A percentile compares a stretch with the other conserved stretches of the same genome.
Conservation (phyloP, 2,888 invertebrate species). For the Drosophila differens region DNA sequence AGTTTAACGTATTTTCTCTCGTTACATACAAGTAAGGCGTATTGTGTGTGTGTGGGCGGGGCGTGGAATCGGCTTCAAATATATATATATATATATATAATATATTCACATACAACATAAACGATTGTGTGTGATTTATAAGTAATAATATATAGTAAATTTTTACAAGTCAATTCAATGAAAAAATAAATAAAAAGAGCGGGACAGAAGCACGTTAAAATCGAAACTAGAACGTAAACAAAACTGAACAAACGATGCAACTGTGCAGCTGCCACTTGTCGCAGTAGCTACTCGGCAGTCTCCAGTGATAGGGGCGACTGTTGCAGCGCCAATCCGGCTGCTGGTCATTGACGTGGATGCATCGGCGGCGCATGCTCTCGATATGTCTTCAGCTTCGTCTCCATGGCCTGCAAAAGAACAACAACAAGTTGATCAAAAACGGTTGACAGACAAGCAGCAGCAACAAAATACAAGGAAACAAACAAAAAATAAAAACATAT, state of each 20-base stretch:
- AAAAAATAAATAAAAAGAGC: conserved; percentile 64
- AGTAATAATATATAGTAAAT: conserved; percentile 51
- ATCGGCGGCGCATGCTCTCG: conserved; percentile 83
- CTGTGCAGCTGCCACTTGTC: conserved; percentile 25
- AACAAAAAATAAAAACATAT: conserved; percentile 43
- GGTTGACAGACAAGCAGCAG: not conserved
- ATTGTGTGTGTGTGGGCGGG: conserved; percentile 44
- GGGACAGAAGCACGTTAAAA: conserved; percentile 43
- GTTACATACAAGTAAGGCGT: conserved; percentile 55
- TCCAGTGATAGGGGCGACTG: conserved; percentile 37
- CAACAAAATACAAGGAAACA: conserved; percentile 5
- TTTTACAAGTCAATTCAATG: conserved; percentile 66
- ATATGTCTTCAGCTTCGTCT: conserved; percentile 85
- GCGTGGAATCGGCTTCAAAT: conserved; percentile 25
- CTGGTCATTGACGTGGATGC: conserved; percentile 84
- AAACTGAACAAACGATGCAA: conserved; percentile 57
- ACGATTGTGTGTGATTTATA: conserved; percentile 39
- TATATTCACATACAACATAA: conserved; percentile 15
- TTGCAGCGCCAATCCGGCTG: conserved; percentile 35
- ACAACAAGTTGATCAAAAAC: conserved; percentile 5
- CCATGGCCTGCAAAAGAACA: conserved; percentile 83
- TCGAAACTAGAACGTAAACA: conserved; percentile 51
- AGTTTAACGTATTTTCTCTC: conserved; percentile 29
- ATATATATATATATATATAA: conserved; percentile 31
- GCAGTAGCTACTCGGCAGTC: conserved; percentile 41